These are phyloP conservation scores for Philopedon plagiatum DNA, from an alignment of 2,888 invertebrate genomes.

Conservation along the genomic window DNA sequence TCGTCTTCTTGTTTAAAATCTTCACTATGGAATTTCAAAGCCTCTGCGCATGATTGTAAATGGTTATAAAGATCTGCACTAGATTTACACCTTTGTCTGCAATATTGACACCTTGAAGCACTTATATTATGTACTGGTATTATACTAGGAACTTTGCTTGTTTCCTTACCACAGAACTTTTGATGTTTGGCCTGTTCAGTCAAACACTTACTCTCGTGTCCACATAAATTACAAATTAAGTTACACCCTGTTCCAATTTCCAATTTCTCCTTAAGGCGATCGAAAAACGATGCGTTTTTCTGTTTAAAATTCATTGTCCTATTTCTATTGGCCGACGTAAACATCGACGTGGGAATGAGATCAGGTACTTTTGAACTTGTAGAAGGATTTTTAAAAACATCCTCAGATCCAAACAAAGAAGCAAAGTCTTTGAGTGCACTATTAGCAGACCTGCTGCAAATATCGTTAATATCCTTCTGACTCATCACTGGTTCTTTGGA, in stretches of 20 bases:
- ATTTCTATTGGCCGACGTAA: constrained; percentile 44
- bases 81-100: constrained; percentile 89
- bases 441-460: constrained; percentile 68
- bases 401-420: constrained; percentile 67
- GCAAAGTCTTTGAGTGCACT: constrained; percentile 74
- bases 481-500: constrained; percentile 64
- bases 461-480: constrained; percentile 69
- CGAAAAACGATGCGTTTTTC: constrained; percentile 86
- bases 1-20: constrained; percentile 60
- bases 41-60: constrained; percentile 79
- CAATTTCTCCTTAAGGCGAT: constrained; percentile 83
- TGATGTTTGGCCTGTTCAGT: constrained; percentile 87
- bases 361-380: constrained; percentile 62
- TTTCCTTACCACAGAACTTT: constrained; percentile 74
- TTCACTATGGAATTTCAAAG: constrained; percentile 65
- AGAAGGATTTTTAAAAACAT: constrained; percentile 60
- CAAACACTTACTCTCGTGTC: constrained; percentile 84
- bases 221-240: constrained; percentile 79
- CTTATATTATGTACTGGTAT: constrained; percentile 71
- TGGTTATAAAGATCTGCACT: constrained; percentile 84
- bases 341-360: constrained; percentile 61
- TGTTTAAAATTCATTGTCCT: constrained; percentile 69
- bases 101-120: constrained; percentile 88
- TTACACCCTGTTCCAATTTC: constrained; percentile 77
- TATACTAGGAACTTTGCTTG: constrained; percentile 54